These are phyloP conservation scores for Alloplasta piceator DNA, from an alignment of 2,888 invertebrate genomes.

Conservation along the genomic window DNA sequence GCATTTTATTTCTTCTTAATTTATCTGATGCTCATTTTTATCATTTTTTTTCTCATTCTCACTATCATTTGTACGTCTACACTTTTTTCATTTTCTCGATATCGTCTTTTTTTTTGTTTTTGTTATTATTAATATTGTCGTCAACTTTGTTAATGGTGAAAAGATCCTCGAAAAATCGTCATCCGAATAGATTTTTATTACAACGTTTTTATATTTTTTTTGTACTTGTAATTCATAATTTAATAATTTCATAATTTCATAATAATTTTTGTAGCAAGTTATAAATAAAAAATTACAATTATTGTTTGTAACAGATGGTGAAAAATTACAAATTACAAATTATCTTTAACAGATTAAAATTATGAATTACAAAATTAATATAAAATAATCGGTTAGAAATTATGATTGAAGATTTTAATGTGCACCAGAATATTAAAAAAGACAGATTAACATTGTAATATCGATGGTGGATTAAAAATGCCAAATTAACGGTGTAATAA, in stretches of 20 bases:
- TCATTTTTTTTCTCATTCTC: constrained; percentile 5
- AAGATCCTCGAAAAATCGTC: not conserved
- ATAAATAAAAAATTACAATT: too few relatives aligned
- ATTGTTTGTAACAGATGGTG: too few relatives aligned
- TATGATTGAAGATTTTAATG: too few relatives aligned
- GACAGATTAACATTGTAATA: too few relatives aligned
- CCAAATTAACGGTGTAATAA: too few relatives aligned
- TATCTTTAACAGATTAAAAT: too few relatives aligned
- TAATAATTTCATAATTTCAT: constrained; percentile 15
- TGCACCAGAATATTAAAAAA: too few relatives aligned
- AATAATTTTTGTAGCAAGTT: not conserved
- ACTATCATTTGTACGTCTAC: not conserved
- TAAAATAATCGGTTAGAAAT: too few relatives aligned
- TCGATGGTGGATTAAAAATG: too few relatives aligned
- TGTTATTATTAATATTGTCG: not conserved
- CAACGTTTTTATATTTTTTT: not conserved
- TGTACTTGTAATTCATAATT: not conserved
- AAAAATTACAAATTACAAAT: too few relatives aligned
- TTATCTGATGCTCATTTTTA: constrained; percentile 68
- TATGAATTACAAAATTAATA: too few relatives aligned
- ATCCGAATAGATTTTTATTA: not conserved
- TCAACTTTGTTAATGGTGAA: not conserved
- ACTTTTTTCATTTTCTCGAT: not conserved
- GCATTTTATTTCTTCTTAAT: not conserved
- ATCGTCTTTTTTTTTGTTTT: not conserved